Evolutionary conservation across 2,888 invertebrate species (phyloP), one percentile per base, ranked within the genome.

Genomic region (Drosophila engyochracea): DNA sequence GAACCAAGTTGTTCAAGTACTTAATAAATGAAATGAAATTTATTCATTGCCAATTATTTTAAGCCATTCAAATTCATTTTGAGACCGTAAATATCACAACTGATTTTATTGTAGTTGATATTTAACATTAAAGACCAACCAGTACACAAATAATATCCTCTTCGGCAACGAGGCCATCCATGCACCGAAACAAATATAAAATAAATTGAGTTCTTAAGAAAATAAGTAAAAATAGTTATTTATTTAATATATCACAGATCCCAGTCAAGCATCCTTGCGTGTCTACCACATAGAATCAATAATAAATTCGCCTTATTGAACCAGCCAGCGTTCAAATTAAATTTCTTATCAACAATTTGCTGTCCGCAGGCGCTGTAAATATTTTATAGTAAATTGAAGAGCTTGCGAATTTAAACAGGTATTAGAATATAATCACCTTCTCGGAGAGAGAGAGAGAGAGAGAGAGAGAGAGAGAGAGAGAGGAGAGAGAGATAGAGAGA

Each of bases 391-490:
- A 59, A 71, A 76, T 71, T 73, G 52, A 53, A 70, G 64, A 37
- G 57, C 57, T 64, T 77, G 70, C 61, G 72, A 76, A 81, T 76
- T 74, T 33, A 57, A 72, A 66, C 84, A 86, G 84, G 72, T 83
- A 80, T 70, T 60, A 61, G 65, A 79, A 64, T 22, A 60, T 14
- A 22, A 63, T 30, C 69, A 74, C 30, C 54, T 63, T 5, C 28
- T 25, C 6, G 4, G 31, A 25, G 2, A 31, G 31, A 9, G 31
- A 9, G 19, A 39, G 61, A 41, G 59, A 37, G 16, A 12, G 41
- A 53, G 1, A 9, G 30, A 31, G 31, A 9, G 19, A 49, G 61
- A 41, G 59, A 37, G 16, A 12, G 41, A 53, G 1, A 30, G 30
- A 30, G 25, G 28, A 4, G 16, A 47, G 60, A 41, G 59, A n/a